Evolutionary conservation across 2,797 vertebrate genomes (phyloP).

Genomic region (Pogonophryne albipinna): DNA sequence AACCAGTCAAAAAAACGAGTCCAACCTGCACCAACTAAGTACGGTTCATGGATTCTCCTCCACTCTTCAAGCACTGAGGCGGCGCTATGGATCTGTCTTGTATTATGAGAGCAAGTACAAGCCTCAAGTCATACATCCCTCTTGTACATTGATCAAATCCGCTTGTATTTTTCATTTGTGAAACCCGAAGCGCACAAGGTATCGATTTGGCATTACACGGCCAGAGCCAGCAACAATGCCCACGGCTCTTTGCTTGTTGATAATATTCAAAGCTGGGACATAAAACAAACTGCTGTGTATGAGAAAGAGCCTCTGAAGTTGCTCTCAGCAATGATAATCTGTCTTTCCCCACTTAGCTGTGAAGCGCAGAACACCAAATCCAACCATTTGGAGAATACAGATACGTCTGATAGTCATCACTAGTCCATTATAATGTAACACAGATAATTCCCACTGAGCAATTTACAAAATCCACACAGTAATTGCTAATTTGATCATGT

Average conservation of each 20-base stretch:
- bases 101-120: constrained; percentile 49
- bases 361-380: constrained; percentile 33
- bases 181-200: constrained; percentile 63
- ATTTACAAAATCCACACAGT: constrained; percentile 29
- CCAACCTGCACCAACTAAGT: constrained; percentile 37
- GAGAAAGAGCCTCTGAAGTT: constrained; percentile 52
- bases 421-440: constrained; percentile 22
- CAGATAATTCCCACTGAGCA: constrained; percentile 15
- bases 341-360: constrained; percentile 56
- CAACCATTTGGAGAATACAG: constrained; percentile 35
- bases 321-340: constrained; percentile 60
- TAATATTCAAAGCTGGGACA: constrained; percentile 70
- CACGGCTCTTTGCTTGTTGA: constrained; percentile 46
- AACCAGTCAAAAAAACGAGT: constrained; percentile 43
- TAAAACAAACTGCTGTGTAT: constrained; percentile 51
- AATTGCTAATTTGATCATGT: constrained; percentile 16
- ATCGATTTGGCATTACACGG: constrained; percentile 78
- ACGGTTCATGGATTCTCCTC: constrained; percentile 57
- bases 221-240: constrained; percentile 59
- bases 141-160: constrained; percentile 78
- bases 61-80: constrained; percentile 23
- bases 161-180: constrained; percentile 80
- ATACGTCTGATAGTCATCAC: constrained; percentile 38
- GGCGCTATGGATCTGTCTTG: constrained; percentile 59
- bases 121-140: constrained; percentile 71